These are phyloP conservation scores for Stegostoma tigrinum DNA, from an alignment of 2,113 vertebrate genomes.

Conservation along the genomic window DNA sequence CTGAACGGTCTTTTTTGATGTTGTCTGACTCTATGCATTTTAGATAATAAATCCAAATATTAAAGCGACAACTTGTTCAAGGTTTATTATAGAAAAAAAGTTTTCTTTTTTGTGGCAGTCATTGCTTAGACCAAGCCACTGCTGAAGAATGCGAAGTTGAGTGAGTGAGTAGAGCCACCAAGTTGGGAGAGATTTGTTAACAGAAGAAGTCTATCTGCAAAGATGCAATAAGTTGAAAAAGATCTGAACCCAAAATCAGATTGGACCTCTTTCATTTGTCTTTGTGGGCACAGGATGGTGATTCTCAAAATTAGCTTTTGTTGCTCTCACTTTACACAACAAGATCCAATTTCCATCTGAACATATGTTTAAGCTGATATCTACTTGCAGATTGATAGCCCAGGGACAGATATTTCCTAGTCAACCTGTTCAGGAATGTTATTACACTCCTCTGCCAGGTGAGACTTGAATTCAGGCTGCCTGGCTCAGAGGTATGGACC, in stretches of 20 bases:
- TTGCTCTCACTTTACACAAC: neutral
- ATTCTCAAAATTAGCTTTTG: neutral
- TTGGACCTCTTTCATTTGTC: neutral
- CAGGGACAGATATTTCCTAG: neutral
- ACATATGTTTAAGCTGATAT: neutral
- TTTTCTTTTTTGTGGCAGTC: no score
- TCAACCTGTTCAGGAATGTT: neutral
- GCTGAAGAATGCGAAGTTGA: no score
- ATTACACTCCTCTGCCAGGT: no score
- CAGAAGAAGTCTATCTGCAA: no score
- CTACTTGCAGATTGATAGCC: neutral
- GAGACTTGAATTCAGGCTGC: no score
- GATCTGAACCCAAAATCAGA: neutral
- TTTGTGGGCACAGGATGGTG: neutral
- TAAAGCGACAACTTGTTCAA: no score
- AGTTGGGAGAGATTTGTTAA: neutral
- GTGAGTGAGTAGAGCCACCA: no score
- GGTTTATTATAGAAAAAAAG: no score
- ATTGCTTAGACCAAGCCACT: no score
- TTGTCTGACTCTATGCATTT: neutral
- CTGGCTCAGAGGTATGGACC: no score
- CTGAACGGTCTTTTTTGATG: no score
- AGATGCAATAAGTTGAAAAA: no score
- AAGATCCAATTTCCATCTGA: neutral
- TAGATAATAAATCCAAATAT: neutral